phyloP scores from a whole-genome alignment of 2,888 invertebrate genomes.

The Drosophila longiperda region DNA sequence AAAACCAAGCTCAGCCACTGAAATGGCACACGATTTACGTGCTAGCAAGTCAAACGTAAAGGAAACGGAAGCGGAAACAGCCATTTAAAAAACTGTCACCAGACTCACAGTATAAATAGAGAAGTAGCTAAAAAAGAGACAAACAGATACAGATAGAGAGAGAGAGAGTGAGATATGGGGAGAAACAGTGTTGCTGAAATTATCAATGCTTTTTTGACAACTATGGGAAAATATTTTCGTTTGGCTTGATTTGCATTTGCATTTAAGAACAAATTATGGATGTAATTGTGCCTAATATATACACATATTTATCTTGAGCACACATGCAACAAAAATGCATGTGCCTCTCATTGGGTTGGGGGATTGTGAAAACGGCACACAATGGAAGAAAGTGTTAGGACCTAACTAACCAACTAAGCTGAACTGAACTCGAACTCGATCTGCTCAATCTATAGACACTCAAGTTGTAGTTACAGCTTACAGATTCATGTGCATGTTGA shows the following conservation, averaged over 20 bases:
- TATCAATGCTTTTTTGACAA: conserved; percentile 41
- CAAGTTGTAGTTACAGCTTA: conserved; percentile 78
- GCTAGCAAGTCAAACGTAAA: conserved; percentile 74
- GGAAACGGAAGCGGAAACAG: conserved; percentile 73
- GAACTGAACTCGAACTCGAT: conserved; percentile 2
- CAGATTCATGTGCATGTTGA: conserved; percentile 75
- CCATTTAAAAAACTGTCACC: conserved; percentile 73
- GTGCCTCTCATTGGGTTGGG: not conserved
- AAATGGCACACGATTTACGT: conserved; percentile 74
- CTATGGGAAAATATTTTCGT: not conserved
- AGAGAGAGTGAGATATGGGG: not conserved
- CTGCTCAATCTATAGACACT: conserved; percentile 61
- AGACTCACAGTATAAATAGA: conserved; percentile 31
- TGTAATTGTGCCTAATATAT: not conserved
- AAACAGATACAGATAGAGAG: not conserved
- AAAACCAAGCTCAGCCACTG: conserved; percentile 30
- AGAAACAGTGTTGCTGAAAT: conserved; percentile 17
- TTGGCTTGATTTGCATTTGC: not conserved
- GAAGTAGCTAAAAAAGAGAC: not conserved
- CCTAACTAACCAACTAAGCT: conserved; percentile 51
- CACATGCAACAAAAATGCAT: not conserved
- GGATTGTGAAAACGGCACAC: conserved; percentile 31
- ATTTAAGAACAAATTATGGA: not conserved
- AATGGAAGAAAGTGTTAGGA: conserved; percentile 27
- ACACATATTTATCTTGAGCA: not conserved